Evolutionary conservation across 1,140 invertebrate species (phyloP), one percentile per base, ranked within the genome.

Genomic region (Hypsibius dujardini): DNA sequence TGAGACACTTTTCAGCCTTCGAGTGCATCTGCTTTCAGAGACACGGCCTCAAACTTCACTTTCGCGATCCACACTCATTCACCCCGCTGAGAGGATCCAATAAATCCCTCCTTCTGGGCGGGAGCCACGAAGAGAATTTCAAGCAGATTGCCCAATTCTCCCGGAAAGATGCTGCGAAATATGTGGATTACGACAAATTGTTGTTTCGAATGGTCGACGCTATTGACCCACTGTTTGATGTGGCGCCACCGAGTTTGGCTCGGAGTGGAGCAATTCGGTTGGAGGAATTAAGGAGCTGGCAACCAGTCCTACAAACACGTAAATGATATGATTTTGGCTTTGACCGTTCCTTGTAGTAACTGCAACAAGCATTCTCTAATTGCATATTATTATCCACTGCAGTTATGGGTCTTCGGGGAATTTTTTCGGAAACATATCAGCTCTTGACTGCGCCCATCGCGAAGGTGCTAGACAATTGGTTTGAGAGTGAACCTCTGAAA

Each of bases 401-500:
- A n/a, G n/a, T n/a, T n/a, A n/a, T n/a, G n/a, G n/a, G n/a, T n/a
- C 46, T 28, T 7, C 71, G 70, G 42, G 47, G 70, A 40, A 79
- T 83, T 73, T 74, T 81, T 7, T 75, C 77, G 40, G 76, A 77
- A 50, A 81, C 84, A 71, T 83, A 82, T 75, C 80, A 84, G 73
- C 75, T 84, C 1, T 77, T 85, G 76, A 84, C 83, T 14, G 80
- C 82, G n/a, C 81, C 84, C 1, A 81, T 82, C 14, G 75, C 77
- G 2, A 81, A 83, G 75, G 79, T 85, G 72, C 76, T 84, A 50
- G 76, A 84, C 74, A 78, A 79, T 72, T 85, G 84, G 83, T 85
- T 85, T 78, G 83, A 85, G 74, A 84, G 82, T 14, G 84, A 85
- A 73, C 83, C 83, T 1, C 76, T 85, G 28, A 84, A 84, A 74